Conservation (phyloP, 2,888 invertebrate genomes). For the Fissipunctia ypsillon region DNA sequence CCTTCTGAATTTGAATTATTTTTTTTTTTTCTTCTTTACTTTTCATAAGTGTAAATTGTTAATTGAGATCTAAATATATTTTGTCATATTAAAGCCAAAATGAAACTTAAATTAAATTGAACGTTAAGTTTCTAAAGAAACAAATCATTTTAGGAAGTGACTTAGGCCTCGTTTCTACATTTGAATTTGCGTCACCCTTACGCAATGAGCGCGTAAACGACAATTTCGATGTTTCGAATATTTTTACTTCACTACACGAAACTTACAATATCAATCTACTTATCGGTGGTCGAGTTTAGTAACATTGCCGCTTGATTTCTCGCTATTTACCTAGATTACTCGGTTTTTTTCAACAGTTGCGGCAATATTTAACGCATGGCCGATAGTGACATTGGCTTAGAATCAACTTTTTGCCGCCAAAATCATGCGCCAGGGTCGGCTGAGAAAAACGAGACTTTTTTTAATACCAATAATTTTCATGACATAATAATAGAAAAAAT, state of each 20-base stretch:
- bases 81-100: not conserved
- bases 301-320: constrained; percentile 86
- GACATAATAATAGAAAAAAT: constrained; percentile 67
- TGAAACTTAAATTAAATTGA: not conserved
- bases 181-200: constrained; percentile 52
- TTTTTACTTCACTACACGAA: constrained; percentile 67
- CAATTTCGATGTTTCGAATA: constrained; percentile 68
- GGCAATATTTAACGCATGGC: constrained; percentile 87
- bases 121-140: not conserved
- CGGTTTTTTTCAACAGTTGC: constrained; percentile 86
- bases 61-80: not conserved
- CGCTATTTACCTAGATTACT: constrained; percentile 89
- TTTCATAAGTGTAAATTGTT: not conserved
- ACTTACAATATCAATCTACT: constrained; percentile 73
- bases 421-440: constrained; percentile 77
- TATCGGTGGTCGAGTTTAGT: constrained; percentile 76
- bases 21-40: too few species aligned
- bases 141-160: not conserved
- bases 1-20: too few species aligned
- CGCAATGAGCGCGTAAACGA: constrained; percentile 64
- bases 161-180: constrained; percentile 41
- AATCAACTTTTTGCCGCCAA: constrained; percentile 83
- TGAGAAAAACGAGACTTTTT: constrained; percentile 73
- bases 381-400: constrained; percentile 85
- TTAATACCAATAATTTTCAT: constrained; percentile 67